These are phyloP conservation scores for Rousettus leschenaultii DNA, from an alignment of 2,113 vertebrate species.

Conservation along the genomic window DNA sequence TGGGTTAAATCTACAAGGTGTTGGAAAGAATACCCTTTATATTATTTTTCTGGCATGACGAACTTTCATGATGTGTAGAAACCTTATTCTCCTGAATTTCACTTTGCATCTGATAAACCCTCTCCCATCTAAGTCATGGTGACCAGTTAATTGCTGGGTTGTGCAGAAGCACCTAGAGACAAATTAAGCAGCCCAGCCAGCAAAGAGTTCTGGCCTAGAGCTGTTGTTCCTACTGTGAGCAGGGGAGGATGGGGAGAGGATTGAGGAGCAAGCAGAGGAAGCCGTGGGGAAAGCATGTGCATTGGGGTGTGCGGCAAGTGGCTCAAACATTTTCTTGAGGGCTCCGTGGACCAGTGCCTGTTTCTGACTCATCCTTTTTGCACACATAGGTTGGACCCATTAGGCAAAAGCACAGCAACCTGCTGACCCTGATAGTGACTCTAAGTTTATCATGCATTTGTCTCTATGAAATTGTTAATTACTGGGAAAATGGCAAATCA, in stretches of 20 bases:
- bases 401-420: neutral
- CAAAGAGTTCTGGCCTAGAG: slow-evolving; percentile 9
- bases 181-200: slow-evolving; percentile 43
- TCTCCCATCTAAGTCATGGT: neutral
- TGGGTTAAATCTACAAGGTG: neutral
- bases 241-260: neutral
- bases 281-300: neutral
- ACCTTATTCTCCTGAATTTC: neutral
- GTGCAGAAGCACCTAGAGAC: slow-evolving; percentile 44
- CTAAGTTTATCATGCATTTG: neutral
- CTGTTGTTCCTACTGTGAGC: neutral
- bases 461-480: neutral
- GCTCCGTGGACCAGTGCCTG: neutral
- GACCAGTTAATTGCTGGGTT: neutral
- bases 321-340: neutral
- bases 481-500: neutral
- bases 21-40: neutral
- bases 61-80: neutral
- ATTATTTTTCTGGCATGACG: neutral
- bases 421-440: neutral
- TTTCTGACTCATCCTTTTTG: neutral
- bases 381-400: neutral
- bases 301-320: neutral
- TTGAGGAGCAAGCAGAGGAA: neutral
- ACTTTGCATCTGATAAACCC: neutral